Base-by-base conservation (phyloP, 2,797 vertebrate genomes). In the Tenualosa thibaudeaui region DNA sequence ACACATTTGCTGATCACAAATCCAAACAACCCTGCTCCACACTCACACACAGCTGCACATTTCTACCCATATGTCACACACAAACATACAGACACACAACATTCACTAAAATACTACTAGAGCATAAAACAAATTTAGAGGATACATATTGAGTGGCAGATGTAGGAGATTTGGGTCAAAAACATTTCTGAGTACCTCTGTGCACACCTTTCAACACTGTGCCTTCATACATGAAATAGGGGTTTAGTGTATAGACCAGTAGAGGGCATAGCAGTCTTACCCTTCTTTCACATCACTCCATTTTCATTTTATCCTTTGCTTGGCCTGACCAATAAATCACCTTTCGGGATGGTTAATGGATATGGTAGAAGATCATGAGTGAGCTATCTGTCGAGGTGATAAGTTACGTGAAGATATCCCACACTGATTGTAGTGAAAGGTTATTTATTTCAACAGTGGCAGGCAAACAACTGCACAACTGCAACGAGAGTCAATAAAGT, bases 291-390 rank as follows among this genome's bases (percentile, higher is more conserved):
- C 54, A 53, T 54, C 62, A 22, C 26, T 84, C n/a, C 62, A 2
- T 31, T 49, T 71, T 83, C 83, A 81, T 84, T 90, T 85, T 85
- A 40, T 86, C 75, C n/a, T 85, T 92, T 93, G 87, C 90, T 88
- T 95, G 89, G 91, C 91, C 93, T 94, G 92, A 92, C 90, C 94
- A 92, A 95, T 96, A 96, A 96, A 96, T 96, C 94, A 95, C 94
- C 93, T 94, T 94, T 94, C 90, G 68, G 84, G 93, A 94, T 95
- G 94, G 94, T 96, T 95, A 95, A 95, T 95, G 94, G 95, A 94
- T 94, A 94, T 94, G 94, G 94, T 95, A 95, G 93, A 94, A 95
- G 94, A 95, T 95, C 94, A 94, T 95, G 95, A 95, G 95, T 95
- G 94, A 96, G 94, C 94, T 96, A 95, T 95, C 94, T 95, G 93